Evolutionary conservation across 2,113 vertebrate species (phyloP), one percentile per base, ranked within the genome.

Genomic region (Thermophis baileyi): DNA sequence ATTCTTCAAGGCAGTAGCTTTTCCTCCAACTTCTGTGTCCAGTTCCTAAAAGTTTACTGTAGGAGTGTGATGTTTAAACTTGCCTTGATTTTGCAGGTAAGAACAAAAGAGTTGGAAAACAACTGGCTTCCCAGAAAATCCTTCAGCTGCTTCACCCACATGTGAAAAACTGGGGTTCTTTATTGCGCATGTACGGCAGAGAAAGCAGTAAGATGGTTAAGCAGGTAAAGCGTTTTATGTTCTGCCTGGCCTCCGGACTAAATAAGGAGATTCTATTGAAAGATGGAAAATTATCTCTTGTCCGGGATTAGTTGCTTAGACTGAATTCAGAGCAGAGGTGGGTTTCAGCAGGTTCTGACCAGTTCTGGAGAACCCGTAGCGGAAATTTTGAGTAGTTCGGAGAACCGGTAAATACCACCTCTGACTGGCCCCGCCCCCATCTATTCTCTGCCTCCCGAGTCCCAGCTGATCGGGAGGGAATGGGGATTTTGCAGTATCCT

Each of bases 161-260:
- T 0, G 99, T 99, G 92, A 99, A 99, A 97, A 99, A 99, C 51
- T 99, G 99, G 99, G 99, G 99, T 50, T 99, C 99, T 63, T 98
- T 99, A 94, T 96, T 99, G 95, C 99, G 99, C 94, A 99, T 99
- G 99, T 99, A 99, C 2, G 99, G 99, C 92, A 98, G 99, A 89
- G 99, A 99, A 95, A 99, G 98, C 96, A 99, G 98, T 95, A 99
- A 99, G 97, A 98, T 99, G 98, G 99, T 99, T 90, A 99, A 99
- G 96, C 99, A 99, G 99, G 99, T 99, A 94, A 95, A 20, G 22
- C 50, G 85, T 30, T 40, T 22, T n/a, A n/a, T 14, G 63, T 16
- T n/a, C 63, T 30, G 60, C 60, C 60, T 14, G 27, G 60, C 60
- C 60, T 69, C 25, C 1, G 12, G 30, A 20, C 18, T 40, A 40